Conservation (phyloP, 2,888 invertebrate species). For the Scelioninae gen. 2 region DNA sequence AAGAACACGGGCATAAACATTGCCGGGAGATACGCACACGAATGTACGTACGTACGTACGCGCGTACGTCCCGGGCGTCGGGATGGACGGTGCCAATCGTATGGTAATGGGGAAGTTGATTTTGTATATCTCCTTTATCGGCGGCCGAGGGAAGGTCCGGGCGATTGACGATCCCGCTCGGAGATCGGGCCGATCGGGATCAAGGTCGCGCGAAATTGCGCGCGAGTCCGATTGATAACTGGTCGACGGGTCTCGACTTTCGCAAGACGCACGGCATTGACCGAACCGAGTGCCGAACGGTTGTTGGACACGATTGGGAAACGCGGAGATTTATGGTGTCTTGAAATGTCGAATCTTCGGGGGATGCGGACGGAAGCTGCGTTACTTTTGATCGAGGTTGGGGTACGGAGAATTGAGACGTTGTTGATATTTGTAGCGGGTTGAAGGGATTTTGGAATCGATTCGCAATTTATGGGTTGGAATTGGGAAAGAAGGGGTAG, state of each 20-base stretch:
- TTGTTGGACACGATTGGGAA: no score
- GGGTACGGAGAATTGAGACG: no score
- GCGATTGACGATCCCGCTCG: conserved; percentile 61
- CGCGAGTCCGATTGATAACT: conserved; percentile 30
- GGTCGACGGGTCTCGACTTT: conserved; percentile 18
- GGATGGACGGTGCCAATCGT: conserved; percentile 75
- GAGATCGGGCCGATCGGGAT: conserved; percentile 54
- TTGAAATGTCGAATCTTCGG: no score
- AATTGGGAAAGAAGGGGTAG: no score
- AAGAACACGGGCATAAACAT: conserved; percentile 73
- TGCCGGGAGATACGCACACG: conserved; percentile 69
- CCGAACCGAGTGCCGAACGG: conserved; percentile 13
- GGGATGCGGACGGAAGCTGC: no score
- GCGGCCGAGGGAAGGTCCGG: conserved; percentile 59
- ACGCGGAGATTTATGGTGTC: no score
- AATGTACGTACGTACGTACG: conserved; percentile 63
- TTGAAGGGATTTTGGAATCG: no score
- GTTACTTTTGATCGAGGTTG: no score
- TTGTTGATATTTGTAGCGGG: no score
- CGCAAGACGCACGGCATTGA: conserved; percentile 18
- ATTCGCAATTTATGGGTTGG: no score
- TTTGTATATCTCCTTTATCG: conserved; percentile 69
- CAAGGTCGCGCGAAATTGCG: conserved; percentile 51
- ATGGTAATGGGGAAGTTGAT: conserved; percentile 72
- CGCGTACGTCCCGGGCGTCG: conserved; percentile 63